Base-by-base conservation (phyloP, 1,140 invertebrate species). In the Aricia agestis region DNA sequence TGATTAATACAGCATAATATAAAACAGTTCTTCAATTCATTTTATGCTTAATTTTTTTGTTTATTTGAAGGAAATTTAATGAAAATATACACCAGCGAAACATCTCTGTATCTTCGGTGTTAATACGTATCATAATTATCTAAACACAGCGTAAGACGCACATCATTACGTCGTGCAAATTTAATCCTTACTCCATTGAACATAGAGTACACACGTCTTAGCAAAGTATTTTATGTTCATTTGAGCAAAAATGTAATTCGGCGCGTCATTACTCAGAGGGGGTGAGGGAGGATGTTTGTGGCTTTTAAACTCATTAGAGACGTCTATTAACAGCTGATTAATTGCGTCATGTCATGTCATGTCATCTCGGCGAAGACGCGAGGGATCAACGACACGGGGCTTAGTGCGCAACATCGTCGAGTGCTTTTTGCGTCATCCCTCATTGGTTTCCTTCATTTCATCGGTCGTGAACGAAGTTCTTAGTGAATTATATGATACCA, bases 321-420 rank as follows among this genome's bases (percentile, higher is more conserved):
- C 45, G 45, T 52, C 45, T 52, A 52, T 52, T 52, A 52, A 52
- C 45, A 52, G 45, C 45, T 52, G 45, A 52, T 52, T 52, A 52
- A 52, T 52, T 52, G 45, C 45, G 45, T 52, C 45, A 52, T 52
- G 45, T 52, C 45, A 15, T 52, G 45, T 52, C 45, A 52, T 52
- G 41, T 42, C 45, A 52, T 52, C 1, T 42, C 41, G 45, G 45
- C 45, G 45, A 36, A 11, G 45, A 52, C 45, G 45, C 13, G 45
- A 9, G 10, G 45, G 45, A 52, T 52, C 45, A 52, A 4, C 45
- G 45, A 52, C 45, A 36, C 36, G 6, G 41, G 45, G 45, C 45
- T 52, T 52, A 52, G 45, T 0, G 45, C 36, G 36, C 0, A 13
- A 52, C 11, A 52, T 52, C 11, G 5, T 52, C 6, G 36, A 36